Conservation (phyloP, 2,888 invertebrate species). For the Acrobasis repandana region DNA sequence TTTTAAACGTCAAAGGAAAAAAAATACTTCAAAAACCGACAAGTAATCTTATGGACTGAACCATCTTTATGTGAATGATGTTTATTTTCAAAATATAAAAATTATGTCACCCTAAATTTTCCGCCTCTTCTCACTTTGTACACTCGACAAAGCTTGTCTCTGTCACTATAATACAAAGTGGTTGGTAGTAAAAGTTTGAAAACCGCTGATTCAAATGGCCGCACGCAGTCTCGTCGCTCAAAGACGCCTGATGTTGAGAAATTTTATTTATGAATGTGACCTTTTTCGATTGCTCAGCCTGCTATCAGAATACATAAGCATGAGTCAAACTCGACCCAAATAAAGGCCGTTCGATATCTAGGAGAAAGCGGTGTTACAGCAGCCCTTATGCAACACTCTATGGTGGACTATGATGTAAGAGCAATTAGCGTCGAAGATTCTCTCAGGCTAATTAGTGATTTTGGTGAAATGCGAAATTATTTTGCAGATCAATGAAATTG, state of each 20-base stretch:
- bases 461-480: constrained; percentile 26
- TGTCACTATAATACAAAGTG: not conserved
- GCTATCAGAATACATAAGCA: constrained; percentile 67
- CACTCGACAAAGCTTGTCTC: not conserved
- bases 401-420: constrained; percentile 49
- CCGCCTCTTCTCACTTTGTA: too few relatives aligned
- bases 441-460: constrained; percentile 29
- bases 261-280: constrained; percentile 53
- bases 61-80: too few relatives aligned
- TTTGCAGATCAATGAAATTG: too few relatives aligned
- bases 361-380: constrained; percentile 76
- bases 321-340: constrained; percentile 64
- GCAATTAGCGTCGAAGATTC: constrained; percentile 42
- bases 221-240: not conserved
- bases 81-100: too few relatives aligned
- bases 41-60: too few relatives aligned
- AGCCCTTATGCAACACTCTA: constrained; percentile 56
- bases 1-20: too few relatives aligned
- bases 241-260: constrained; percentile 25
- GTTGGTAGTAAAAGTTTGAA: not conserved
- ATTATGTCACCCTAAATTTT: too few relatives aligned
- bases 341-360: constrained; percentile 59
- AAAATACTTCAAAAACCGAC: too few relatives aligned
- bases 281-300: constrained; percentile 59
- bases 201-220: not conserved